These are phyloP conservation scores for Bombus waltoni DNA, from an alignment of 1,140 invertebrate species.

Conservation along the genomic window DNA sequence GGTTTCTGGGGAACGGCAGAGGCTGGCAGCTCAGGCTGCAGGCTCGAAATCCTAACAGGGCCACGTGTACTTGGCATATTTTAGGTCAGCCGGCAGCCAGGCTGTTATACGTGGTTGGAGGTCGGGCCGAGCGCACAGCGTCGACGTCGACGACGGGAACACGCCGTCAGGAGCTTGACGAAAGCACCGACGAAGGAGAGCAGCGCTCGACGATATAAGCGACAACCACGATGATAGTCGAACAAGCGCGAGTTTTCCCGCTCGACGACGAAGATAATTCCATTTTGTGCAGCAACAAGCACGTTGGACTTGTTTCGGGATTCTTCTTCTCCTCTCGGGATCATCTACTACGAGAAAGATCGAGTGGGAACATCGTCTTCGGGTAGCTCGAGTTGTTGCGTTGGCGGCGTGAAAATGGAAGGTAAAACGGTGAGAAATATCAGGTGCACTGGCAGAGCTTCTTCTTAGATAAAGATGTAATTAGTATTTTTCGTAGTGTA, in stretches of 20 bases:
- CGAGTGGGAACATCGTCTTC: not conserved
- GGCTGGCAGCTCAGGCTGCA: not conserved
- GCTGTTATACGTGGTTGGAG: slow-evolving; percentile 30
- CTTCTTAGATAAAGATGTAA: not conserved
- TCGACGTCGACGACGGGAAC: not conserved
- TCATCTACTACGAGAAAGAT: not conserved
- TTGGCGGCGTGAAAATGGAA: not conserved
- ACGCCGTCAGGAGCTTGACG: not conserved
- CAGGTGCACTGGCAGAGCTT: not conserved
- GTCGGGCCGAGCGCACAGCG: not conserved
- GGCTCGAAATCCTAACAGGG: slow-evolving; percentile 40
- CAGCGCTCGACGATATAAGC: not conserved
- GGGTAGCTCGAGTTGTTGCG: not conserved
- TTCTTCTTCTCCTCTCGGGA: not conserved
- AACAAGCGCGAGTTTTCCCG: not conserved
- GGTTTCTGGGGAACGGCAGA: not conserved
- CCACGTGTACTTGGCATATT: slow-evolving; percentile 54
- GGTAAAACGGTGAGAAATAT: not conserved
- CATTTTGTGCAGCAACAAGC: not conserved
- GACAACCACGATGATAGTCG: not conserved
- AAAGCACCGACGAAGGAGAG: slow-evolving; percentile 1
- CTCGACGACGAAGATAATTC: not conserved
- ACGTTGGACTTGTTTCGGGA: not conserved
- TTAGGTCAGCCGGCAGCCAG: slow-evolving; percentile 53
- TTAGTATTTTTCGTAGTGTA: not conserved